A percentile compares a stretch with the other conserved stretches of the same genome.
Conservation (phyloP, 2,797 vertebrate genomes). For the Onychomys arenicola region DNA sequence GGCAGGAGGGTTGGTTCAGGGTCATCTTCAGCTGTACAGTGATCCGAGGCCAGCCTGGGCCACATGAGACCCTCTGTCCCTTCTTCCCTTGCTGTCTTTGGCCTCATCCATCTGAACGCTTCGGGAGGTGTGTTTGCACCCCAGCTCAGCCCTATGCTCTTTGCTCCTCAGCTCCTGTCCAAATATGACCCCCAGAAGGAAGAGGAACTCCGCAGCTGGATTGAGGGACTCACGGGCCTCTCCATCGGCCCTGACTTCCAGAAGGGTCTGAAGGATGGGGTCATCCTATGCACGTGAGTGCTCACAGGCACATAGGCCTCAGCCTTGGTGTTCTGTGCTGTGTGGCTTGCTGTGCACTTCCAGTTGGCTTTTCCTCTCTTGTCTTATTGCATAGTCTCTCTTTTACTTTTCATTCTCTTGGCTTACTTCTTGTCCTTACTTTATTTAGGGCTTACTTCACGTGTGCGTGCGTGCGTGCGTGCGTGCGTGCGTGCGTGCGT, state of each 20-base stretch:
- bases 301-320: rapidly evolving
- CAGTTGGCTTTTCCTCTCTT: not conserved
- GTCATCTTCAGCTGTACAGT: not conserved
- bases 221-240: slow-evolving; percentile 91
- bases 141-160: rapidly evolving
- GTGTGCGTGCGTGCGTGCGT: not conserved
- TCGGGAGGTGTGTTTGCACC: rapidly evolving
- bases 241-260: slow-evolving; percentile 94
- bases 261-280: slow-evolving; percentile 94
- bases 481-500: no score
- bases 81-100: not conserved
- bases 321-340: not conserved
- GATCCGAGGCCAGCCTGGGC: not conserved
- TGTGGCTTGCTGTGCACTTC: not conserved
- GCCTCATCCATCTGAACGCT: rapidly evolving
- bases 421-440: not conserved
- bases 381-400: not conserved
- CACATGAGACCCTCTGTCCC: not conserved
- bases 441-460: not conserved
- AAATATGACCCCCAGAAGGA: slow-evolving; percentile 96
- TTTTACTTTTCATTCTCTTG: not conserved
- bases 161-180: slow-evolving; percentile 91
- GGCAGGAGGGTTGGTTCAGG: not conserved
- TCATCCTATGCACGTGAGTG: slow-evolving; percentile 96
- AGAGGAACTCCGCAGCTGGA: slow-evolving; percentile 94